Evolutionary conservation across 1,140 invertebrate genomes (phyloP).

Genomic region (Diorhabda carinulata): DNA sequence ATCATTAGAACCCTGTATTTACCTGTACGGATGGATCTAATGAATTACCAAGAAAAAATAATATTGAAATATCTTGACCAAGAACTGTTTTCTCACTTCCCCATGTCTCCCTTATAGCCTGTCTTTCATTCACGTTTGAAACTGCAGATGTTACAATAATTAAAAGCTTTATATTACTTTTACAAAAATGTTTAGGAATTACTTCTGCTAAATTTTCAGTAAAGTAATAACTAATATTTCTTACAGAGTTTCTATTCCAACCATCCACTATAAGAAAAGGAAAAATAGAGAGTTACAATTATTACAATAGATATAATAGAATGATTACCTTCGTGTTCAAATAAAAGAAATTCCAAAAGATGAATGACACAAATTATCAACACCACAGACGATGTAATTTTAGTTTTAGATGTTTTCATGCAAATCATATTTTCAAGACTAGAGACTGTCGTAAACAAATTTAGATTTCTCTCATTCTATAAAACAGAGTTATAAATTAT

Average conservation of each 20-base stretch:
- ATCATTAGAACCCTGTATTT: slow-evolving; percentile 18
- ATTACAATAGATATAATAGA: no score
- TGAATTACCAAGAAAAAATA: slow-evolving; percentile 57
- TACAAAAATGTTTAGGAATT: neutral
- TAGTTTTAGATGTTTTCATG: no score
- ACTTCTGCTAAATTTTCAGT: neutral
- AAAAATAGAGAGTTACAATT: no score
- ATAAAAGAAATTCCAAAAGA: no score
- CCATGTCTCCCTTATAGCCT: slow-evolving; percentile 79
- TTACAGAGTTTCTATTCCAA: neutral
- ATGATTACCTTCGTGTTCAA: no score
- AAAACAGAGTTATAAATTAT: no score
- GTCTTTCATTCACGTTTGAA: slow-evolving; percentile 60
- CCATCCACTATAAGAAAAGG: neutral
- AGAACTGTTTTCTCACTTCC: slow-evolving; percentile 61
- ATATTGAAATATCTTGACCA: slow-evolving; percentile 47
- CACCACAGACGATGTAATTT: no score
- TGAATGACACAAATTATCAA: no score
- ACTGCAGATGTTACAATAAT: slow-evolving; percentile 51
- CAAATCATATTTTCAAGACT: no score
- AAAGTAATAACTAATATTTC: neutral
- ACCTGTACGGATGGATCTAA: slow-evolving; percentile 55
- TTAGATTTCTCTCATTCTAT: no score
- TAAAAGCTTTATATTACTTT: neutral
- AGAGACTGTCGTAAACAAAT: no score